Conservation (phyloP, 64 coral and sea anemone species). For the Montipora capricornis region DNA sequence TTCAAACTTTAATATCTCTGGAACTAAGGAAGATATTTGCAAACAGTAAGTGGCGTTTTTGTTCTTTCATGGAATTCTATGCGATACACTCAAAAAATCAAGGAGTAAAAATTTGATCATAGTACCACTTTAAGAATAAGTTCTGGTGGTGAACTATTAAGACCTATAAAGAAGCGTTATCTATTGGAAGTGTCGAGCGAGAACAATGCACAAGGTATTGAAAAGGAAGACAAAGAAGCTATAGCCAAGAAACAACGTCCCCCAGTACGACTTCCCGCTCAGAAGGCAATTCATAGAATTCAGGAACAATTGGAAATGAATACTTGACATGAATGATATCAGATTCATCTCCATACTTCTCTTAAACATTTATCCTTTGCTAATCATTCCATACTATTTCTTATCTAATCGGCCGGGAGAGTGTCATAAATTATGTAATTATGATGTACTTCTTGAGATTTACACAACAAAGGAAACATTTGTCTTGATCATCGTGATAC, state of each 20-base stretch:
- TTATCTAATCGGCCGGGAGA: neutral
- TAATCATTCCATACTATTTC: neutral
- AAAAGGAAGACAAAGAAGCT: conserved; percentile 8
- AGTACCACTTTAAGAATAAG: neutral
- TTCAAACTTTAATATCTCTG: no score
- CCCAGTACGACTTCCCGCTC: conserved; percentile 28
- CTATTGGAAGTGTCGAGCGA: conserved; percentile 15
- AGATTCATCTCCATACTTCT: neutral
- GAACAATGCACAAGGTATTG: conserved; percentile 18
- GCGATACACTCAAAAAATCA: no score
- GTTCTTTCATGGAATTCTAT: no score
- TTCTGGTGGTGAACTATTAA: neutral
- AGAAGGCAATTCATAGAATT: conserved; percentile 41
- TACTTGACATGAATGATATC: conserved; percentile 21
- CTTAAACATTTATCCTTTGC: neutral
- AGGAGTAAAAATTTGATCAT: no score
- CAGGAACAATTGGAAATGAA: conserved; percentile 12
- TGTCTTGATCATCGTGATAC: no score
- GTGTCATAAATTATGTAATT: neutral
- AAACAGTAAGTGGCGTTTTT: no score
- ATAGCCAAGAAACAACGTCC: conserved; percentile 2
- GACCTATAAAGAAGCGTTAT: neutral
- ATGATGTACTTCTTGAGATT: no score
- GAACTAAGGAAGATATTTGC: no score
- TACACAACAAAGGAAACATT: no score